Conservation (phyloP, 2,888 invertebrate species). For the Drosophila recens region DNA sequence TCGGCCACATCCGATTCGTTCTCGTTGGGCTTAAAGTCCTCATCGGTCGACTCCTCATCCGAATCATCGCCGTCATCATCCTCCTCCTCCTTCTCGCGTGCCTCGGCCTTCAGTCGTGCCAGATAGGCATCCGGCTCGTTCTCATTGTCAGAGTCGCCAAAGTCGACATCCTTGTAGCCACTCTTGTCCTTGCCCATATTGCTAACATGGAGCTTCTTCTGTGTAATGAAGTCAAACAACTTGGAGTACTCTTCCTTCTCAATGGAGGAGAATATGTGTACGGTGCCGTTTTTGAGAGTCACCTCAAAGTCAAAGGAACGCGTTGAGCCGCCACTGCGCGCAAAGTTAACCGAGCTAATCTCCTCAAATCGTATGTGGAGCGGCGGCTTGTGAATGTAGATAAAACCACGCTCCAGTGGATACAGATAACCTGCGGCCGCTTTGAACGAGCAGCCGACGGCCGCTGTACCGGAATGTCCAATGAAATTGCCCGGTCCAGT, state of each 20-base stretch:
- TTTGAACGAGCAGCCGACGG: slow-evolving; percentile 98
- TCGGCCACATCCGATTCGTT: slow-evolving; percentile 94
- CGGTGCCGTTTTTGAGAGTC: slow-evolving; percentile 93
- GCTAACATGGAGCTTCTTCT: slow-evolving; percentile 97
- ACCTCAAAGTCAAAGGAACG: slow-evolving; percentile 96
- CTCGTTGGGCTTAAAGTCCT: slow-evolving; percentile 94
- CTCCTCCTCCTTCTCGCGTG: slow-evolving; percentile 92
- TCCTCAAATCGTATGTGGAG: slow-evolving; percentile 99
- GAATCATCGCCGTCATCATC: slow-evolving; percentile 87
- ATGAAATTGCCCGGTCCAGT: slow-evolving; percentile 96
- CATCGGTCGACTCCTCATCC: slow-evolving; percentile 93
- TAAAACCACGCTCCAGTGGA: slow-evolving; percentile 98
- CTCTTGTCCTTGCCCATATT: slow-evolving; percentile 96
- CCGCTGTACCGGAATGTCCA: slow-evolving; percentile 94
- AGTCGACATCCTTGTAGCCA: slow-evolving; percentile 91
- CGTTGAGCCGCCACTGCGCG: slow-evolving; percentile 95
- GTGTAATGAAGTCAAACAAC: slow-evolving; percentile 96
- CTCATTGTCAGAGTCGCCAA: slow-evolving; percentile 96
- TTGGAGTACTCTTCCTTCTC: slow-evolving; percentile 99
- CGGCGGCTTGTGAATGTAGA: slow-evolving; percentile 99
- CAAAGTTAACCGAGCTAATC: slow-evolving; percentile 97
- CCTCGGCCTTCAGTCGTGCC: slow-evolving; percentile 98
- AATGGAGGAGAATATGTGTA: slow-evolving; percentile 98
- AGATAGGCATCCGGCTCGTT: slow-evolving; percentile 98
- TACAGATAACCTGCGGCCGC: slow-evolving; percentile 98